Conservation (phyloP, 1,140 invertebrate species). For the Leptinotarsa undecemlineata region DNA sequence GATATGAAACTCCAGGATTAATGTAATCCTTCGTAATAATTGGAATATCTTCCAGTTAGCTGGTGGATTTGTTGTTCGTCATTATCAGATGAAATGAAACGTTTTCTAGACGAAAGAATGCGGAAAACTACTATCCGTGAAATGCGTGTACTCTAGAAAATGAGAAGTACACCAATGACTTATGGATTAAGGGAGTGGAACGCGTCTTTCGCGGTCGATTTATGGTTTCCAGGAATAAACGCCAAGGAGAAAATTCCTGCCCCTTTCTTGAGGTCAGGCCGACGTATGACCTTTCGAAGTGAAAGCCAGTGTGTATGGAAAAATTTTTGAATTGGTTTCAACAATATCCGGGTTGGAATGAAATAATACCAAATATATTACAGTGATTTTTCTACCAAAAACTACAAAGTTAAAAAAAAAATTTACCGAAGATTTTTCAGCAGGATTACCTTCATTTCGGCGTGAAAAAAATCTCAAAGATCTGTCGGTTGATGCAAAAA, state of each 20-base stretch:
- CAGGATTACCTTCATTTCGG: no score
- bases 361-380: no score
- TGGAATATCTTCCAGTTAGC: not conserved
- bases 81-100: not conserved
- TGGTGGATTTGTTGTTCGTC: not conserved
- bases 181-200: not conserved
- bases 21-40: not conserved
- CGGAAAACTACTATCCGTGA: not conserved
- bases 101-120: not conserved
- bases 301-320: not conserved
- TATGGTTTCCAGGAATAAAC: not conserved
- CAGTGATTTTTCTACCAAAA: no score
- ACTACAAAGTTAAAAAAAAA: no score
- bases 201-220: constrained; percentile 3
- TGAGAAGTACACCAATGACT: not conserved
- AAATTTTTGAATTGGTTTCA: no score
- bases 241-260: not conserved
- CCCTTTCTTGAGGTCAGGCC: not conserved
- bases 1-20: no score
- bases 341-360: no score
- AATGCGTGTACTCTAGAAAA: constrained; percentile 2
- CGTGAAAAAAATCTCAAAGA: no score
- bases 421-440: no score
- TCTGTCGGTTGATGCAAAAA: no score
- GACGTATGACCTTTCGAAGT: not conserved